Conservation (phyloP, 2,888 invertebrate species). For the Malthinus seriepunctatus region DNA sequence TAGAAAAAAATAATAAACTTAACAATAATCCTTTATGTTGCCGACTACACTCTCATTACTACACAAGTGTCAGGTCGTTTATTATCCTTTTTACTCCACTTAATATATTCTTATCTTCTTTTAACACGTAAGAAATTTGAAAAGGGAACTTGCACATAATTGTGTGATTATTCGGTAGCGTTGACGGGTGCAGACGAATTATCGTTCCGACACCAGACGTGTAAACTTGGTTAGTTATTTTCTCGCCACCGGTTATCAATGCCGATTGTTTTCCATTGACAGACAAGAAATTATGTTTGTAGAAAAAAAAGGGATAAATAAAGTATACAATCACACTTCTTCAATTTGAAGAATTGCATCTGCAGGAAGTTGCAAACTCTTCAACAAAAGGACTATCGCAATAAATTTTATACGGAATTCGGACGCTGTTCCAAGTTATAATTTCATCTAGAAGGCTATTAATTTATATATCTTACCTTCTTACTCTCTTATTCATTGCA, state of each 20-base stretch:
- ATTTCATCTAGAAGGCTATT: too few species aligned
- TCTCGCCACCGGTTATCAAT: conserved; percentile 48
- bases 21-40: conserved; percentile 35
- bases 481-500: too few species aligned
- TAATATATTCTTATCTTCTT: conserved; percentile 12
- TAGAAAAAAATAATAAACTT: conserved; percentile 29
- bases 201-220: conserved; percentile 52
- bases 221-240: conserved; percentile 55
- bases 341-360: too few species aligned
- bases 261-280: conserved; percentile 49
- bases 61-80: conserved; percentile 36
- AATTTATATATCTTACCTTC: too few species aligned
- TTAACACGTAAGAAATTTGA: conserved; percentile 12
- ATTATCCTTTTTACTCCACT: conserved; percentile 31
- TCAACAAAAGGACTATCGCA: too few species aligned
- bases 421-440: too few species aligned
- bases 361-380: too few species aligned
- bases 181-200: conserved; percentile 48
- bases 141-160: conserved; percentile 13
- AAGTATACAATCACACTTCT: background rate
- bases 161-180: conserved; percentile 21
- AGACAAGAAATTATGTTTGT: conserved; percentile 43
- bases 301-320: conserved; percentile 39
- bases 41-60: conserved; percentile 37
- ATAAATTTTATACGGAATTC: too few species aligned